Evolutionary conservation across 2,113 vertebrate species (phyloP).

Genomic region (Nesogale talazaci): DNA sequence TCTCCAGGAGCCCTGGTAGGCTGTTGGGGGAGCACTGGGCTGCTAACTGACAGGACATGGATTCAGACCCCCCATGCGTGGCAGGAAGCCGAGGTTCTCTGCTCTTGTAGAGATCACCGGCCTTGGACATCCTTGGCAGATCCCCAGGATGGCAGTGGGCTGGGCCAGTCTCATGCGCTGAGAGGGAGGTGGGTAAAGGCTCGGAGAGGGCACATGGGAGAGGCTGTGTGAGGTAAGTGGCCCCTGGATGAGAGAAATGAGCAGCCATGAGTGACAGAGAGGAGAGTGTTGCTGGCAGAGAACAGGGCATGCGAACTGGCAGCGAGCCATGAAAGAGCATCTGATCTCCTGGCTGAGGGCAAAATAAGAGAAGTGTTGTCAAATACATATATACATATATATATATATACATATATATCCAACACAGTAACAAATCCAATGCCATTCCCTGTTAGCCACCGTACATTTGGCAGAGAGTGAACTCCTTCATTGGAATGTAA

Average conservation of each 20-base stretch:
- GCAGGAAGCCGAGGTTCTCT: no score
- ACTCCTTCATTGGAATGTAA: background rate
- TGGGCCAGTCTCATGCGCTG: background rate
- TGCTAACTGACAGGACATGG: no score
- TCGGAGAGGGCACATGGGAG: accelerated
- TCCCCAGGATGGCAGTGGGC: no score
- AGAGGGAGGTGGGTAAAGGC: background rate
- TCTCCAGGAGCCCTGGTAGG: no score
- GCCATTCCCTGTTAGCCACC: background rate
- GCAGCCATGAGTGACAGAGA: accelerated
- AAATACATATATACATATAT: no score
- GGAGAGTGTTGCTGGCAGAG: background rate
- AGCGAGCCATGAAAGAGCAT: background rate
- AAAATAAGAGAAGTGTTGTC: background rate
- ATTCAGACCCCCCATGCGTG: no score
- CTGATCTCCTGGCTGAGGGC: background rate
- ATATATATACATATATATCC: no score
- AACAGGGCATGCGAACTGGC: background rate
- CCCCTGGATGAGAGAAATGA: background rate
- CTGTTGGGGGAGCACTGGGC: no score
- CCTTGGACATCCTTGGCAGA: no score
- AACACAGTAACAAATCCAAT: background rate
- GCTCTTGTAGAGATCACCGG: no score
- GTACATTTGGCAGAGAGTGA: background rate
- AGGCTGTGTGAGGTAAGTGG: background rate